A percentile compares a stretch with the other conserved stretches of the same genome.
These are phyloP conservation scores for Lophotriccus pileatus DNA, from an alignment of 2,797 vertebrate genomes.

Conservation along the genomic window DNA sequence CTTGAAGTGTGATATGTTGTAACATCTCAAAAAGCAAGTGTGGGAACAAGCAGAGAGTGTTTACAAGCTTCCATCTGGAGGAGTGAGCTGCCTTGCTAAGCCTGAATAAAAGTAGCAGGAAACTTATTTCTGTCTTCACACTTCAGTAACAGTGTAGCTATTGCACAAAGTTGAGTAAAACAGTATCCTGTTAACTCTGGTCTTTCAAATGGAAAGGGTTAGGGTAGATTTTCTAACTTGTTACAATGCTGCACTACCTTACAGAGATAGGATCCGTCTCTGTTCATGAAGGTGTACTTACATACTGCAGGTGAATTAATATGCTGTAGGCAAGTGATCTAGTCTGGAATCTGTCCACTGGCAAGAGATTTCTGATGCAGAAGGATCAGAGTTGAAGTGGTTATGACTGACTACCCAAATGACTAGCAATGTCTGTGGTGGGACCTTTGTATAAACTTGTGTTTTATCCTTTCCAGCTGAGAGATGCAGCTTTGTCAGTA, in stretches of 20 bases:
- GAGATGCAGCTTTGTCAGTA: not conserved
- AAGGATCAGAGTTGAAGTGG: not conserved
- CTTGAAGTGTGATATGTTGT: not conserved
- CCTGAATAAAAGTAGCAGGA: not conserved
- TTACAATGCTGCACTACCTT: not conserved
- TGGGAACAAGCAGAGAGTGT: slow-evolving; percentile 3
- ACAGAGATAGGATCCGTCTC: not conserved
- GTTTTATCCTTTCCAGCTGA: not conserved
- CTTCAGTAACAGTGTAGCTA: not conserved
- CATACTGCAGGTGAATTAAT: not conserved
- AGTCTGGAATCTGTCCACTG: not conserved
- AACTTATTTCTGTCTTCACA: not conserved
- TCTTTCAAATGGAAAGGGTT: not conserved
- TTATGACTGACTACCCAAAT: not conserved
- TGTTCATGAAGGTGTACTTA: not conserved
- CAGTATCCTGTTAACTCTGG: not conserved
- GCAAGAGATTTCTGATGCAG: not conserved
- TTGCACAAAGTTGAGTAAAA: not conserved
- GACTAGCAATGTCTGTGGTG: not conserved
- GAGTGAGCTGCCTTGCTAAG: not conserved
- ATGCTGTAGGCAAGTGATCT: not conserved
- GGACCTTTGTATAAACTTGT: not conserved
- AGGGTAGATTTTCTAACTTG: not conserved
- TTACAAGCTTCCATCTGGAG: not conserved
- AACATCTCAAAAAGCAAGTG: not conserved